Base-by-base conservation (phyloP, 2,888 invertebrate species). In the Aphidoletes aphidimyza region DNA sequence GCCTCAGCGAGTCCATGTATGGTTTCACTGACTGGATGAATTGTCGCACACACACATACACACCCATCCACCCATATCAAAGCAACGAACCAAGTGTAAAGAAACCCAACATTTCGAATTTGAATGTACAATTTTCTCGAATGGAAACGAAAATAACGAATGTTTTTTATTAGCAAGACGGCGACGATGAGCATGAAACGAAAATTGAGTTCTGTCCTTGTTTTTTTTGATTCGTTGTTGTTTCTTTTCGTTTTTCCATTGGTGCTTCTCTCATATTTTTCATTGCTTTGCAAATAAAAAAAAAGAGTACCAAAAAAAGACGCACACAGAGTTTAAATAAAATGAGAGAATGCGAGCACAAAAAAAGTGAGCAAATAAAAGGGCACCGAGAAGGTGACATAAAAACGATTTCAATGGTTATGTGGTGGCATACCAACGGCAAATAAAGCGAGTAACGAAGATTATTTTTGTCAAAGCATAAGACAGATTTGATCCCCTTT, bases 101-200 rank as follows among this genome's bases (percentile, higher is more conserved):
- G 34, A 30, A 69, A 69, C 34, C 30, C 26, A 14, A 30, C 69
- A 17, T 34, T n/a, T 69, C 69, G 22, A 26, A 69, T 69, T 69
- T 69, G 69, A 69, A 69, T 69, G 69, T 69, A 69, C 69, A 69
- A 69, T 69, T 54, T 69, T 69, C 34, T 69, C 69, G 69, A 69
- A n/a, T 42, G 14, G 42, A 6, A 30, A 69, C 3, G 34, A 69
- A 69, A 69, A 69, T 69, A 54, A 26, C 54, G 69, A 69, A 69
- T 69, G 34, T 69, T 30, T 69, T 69, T 69, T 69, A 69, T 30
- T 26, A 69, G 69, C 69, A 69, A 69, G 69, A 69, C 69, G 69
- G 69, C 17, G 69, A 69, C 69, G 30, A 69, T 69, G 69, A 69
- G 30, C 69, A 69, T 69, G 69, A 69, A 69, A 69, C 69, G 69